Conservation (phyloP, 2,797 vertebrate species). For the Morus bassanus region DNA sequence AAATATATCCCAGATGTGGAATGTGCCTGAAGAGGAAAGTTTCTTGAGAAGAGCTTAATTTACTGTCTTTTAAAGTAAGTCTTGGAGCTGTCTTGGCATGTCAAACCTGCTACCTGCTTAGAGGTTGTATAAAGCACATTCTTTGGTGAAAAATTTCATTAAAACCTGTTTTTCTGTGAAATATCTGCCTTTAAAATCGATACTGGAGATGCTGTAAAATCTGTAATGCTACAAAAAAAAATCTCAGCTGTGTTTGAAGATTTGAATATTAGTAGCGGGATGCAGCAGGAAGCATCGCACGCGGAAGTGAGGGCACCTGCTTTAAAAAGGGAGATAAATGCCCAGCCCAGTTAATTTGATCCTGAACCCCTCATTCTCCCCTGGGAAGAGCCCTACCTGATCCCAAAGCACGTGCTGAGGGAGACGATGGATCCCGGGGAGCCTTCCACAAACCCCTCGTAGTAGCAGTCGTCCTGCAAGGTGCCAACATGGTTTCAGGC, state of each 20-base stretch:
- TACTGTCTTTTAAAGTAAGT: neutral
- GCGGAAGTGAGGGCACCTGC: neutral
- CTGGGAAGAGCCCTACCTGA: neutral
- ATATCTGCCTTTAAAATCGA: neutral
- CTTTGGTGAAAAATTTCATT: neutral
- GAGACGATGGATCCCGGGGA: neutral
- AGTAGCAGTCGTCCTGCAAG: neutral
- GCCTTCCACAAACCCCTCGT: neutral
- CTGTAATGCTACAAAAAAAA: neutral
- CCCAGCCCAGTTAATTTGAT: neutral
- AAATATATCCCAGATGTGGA: neutral
- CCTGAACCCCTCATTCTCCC: neutral
- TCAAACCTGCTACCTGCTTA: neutral
- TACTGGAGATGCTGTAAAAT: neutral
- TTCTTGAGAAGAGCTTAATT: neutral
- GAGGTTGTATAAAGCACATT: neutral
- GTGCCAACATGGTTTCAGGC: neutral
- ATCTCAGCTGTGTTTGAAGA: neutral
- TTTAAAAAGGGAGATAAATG: neutral
- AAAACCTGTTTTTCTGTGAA: neutral
- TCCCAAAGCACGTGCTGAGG: neutral
- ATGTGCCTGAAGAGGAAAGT: neutral
- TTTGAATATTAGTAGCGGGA: neutral
- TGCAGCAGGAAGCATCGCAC: neutral
- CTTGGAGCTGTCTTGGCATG: neutral